phyloP scores from a whole-genome alignment of 1,140 invertebrate species.

The Saxidomus purpurata region DNA sequence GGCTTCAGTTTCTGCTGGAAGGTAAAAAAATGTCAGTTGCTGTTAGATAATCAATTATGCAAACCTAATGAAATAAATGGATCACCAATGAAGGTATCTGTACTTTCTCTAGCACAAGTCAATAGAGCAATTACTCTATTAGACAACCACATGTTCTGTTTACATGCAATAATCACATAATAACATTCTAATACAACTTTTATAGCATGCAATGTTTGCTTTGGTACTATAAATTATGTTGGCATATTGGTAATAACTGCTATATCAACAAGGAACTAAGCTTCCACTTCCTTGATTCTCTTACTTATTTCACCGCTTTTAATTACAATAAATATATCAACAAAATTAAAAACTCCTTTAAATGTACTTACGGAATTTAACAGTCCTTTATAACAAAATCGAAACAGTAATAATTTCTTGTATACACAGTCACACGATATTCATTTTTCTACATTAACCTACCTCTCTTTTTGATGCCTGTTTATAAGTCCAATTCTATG shows the following conservation, averaged over 20 bases:
- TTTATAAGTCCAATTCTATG: not conserved
- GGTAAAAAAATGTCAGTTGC: not conserved
- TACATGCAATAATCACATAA: slow-evolving; percentile 38
- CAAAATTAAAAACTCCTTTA: too few species aligned
- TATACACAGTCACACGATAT: too few species aligned
- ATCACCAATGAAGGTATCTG: not conserved
- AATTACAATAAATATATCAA: too few species aligned
- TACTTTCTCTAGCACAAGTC: not conserved
- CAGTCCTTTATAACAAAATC: too few species aligned
- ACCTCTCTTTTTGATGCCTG: not conserved
- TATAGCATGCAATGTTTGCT: not conserved
- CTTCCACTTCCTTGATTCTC: too few species aligned
- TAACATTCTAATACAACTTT: not conserved
- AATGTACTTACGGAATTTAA: too few species aligned
- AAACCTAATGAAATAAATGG: slow-evolving; percentile 8
- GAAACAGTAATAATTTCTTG: too few species aligned
- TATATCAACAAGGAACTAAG: too few species aligned
- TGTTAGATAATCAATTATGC: slow-evolving; percentile 13
- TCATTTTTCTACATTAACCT: not conserved
- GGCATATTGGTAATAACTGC: not conserved
- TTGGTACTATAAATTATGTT: not conserved
- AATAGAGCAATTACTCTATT: slow-evolving; percentile 8
- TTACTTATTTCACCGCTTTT: too few species aligned
- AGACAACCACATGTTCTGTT: slow-evolving; percentile 1
- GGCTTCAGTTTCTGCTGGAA: too few species aligned